Evolutionary conservation across 2,113 vertebrate genomes (phyloP).

Genomic region (Heloderma charlesbogerti): DNA sequence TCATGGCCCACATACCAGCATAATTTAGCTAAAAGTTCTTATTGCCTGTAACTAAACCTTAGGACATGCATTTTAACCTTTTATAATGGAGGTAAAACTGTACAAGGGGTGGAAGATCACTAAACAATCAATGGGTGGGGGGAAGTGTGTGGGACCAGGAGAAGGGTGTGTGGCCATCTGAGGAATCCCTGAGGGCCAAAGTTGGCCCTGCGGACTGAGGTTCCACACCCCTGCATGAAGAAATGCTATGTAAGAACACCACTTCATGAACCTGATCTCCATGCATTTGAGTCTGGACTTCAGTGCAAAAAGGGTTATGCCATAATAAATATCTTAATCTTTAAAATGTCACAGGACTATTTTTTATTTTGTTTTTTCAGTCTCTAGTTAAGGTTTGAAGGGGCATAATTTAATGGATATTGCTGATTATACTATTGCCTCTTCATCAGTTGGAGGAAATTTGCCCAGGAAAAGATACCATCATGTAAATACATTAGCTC

Average conservation of each 20-base stretch:
- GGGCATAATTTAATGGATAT: neutral
- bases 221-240: too few species aligned
- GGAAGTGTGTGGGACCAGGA: too few species aligned
- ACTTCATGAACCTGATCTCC: neutral
- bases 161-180: too few species aligned
- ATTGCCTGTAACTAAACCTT: too few species aligned
- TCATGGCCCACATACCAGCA: too few species aligned
- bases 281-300: neutral
- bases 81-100: too few species aligned
- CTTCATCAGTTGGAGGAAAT: constrained; percentile 2
- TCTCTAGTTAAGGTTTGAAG: neutral
- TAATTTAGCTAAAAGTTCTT: too few species aligned
- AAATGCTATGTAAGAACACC: neutral
- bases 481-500: neutral
- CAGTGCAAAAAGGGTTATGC: neutral
- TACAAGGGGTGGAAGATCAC: too few species aligned
- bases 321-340: neutral
- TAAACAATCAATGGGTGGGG: too few species aligned
- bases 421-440: neutral
- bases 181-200: neutral
- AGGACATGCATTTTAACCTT: too few species aligned
- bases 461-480: neutral
- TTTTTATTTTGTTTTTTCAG: neutral
- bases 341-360: neutral
- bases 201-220: neutral